Percentiles rank a stretch among this genome's conserved stretches.
These are phyloP conservation scores for Zoanthus solanderi DNA, from an alignment of 92 coral and sea anemone species.

Conservation along the genomic window DNA sequence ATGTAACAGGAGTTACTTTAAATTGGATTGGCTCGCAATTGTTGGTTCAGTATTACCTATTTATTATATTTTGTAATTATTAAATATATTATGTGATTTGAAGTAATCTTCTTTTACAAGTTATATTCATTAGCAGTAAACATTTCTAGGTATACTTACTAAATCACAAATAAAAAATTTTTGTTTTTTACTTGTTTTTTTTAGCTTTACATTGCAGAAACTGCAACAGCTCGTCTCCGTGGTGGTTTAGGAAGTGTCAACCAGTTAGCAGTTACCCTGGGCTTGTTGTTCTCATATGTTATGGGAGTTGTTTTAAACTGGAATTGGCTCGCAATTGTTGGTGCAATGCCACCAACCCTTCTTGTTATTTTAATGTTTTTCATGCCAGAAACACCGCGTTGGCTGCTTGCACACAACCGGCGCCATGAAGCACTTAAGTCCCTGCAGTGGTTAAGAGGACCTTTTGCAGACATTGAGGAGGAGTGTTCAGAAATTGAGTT, in stretches of 20 bases:
- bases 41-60: constrained; percentile 78
- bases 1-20: constrained; percentile 58
- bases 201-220: constrained; percentile 92
- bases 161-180: too few species aligned
- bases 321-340: constrained; percentile 89
- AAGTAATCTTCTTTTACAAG: too few species aligned
- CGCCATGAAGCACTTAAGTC: constrained; percentile 74
- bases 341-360: constrained; percentile 75
- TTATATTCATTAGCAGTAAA: too few species aligned
- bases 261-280: constrained; percentile 81
- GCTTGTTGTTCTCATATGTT: constrained; percentile 64
- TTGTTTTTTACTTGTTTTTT: background rate
- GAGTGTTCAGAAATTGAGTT: constrained; percentile 80
- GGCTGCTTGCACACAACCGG: constrained; percentile 77
- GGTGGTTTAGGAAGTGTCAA: constrained; percentile 87
- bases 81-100: too few species aligned
- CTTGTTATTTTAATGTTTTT: constrained; percentile 71
- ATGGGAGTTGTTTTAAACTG: constrained; percentile 69
- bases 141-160: too few species aligned
- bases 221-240: constrained; percentile 76
- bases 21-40: constrained; percentile 85
- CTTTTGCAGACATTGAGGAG: constrained; percentile 69
- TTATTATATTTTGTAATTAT: too few species aligned
- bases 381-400: constrained; percentile 94
- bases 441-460: constrained; percentile 74